Evolutionary conservation across 2,113 vertebrate species (phyloP).

Genomic region (Orycteropus afer): DNA sequence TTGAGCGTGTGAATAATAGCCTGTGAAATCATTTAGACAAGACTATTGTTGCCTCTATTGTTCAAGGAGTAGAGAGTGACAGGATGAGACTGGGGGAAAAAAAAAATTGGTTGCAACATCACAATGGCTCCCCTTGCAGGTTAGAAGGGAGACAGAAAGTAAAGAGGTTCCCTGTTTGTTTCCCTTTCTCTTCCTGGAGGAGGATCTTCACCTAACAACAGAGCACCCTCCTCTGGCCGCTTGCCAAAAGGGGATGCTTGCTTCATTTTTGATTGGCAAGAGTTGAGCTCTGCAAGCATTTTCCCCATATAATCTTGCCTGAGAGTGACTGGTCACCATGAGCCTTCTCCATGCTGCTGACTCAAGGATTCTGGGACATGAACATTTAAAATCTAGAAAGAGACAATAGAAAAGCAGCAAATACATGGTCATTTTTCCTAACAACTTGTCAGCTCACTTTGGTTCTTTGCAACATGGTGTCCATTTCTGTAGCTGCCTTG

Average conservation of each 20-base stretch:
- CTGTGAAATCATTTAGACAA: constrained; percentile 91
- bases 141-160: constrained; percentile 76
- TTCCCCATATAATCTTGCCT: neutral
- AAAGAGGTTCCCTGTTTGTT: constrained; percentile 73
- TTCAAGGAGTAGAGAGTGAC: constrained; percentile 87
- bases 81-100: constrained; percentile 74
- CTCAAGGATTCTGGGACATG: neutral
- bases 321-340: neutral
- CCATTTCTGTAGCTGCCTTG: neutral
- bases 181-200: constrained; percentile 67
- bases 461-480: neutral
- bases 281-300: neutral
- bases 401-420: neutral
- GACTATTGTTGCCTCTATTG: constrained; percentile 87
- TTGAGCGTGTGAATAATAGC: constrained; percentile 90
- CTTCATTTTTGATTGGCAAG: constrained; percentile 54
- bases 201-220: constrained; percentile 85
- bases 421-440: neutral
- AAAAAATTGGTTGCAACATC: constrained; percentile 53
- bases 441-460: neutral
- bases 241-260: constrained; percentile 86
- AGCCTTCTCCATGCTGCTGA: neutral
- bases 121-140: constrained; percentile 76
- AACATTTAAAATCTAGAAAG: constrained; percentile 7
- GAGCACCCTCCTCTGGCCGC: constrained; percentile 92